Conservation (phyloP, 2,888 invertebrate genomes). For the Hirtodrosophila histrioides region DNA sequence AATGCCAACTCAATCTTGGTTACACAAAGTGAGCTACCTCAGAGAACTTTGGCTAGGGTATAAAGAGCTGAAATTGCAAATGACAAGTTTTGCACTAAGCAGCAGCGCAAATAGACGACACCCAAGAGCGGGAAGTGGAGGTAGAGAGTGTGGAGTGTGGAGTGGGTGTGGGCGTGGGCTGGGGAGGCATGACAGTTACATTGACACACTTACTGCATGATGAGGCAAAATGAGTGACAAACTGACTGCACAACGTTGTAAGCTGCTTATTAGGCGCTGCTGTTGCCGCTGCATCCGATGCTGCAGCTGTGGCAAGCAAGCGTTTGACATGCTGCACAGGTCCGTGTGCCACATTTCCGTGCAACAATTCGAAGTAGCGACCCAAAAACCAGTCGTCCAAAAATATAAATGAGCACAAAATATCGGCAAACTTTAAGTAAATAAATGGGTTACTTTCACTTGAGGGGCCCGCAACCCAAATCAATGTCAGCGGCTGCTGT, state of each 20-base stretch:
- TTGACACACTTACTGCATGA: slow-evolving; percentile 80
- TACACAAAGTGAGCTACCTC: too few species aligned
- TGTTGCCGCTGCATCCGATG: slow-evolving; percentile 17
- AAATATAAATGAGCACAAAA: slow-evolving; percentile 46
- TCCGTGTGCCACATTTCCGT: slow-evolving; percentile 49
- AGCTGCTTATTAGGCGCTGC: slow-evolving; percentile 75
- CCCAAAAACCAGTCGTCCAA: slow-evolving; percentile 39
- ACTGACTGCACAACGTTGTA: slow-evolving; percentile 74
- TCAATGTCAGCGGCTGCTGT: slow-evolving; percentile 68
- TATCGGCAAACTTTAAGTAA: slow-evolving; percentile 64
- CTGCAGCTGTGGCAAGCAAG: slow-evolving; percentile 15
- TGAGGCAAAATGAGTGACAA: slow-evolving; percentile 80
- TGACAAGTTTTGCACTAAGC: slow-evolving; percentile 78
- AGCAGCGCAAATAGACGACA: slow-evolving; percentile 59
- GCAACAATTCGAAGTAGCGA: slow-evolving; percentile 40
- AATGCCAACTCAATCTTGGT: too few species aligned
- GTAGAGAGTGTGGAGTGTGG: background rate
- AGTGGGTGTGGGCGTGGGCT: slow-evolving; percentile 1
- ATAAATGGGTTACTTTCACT: slow-evolving; percentile 74
- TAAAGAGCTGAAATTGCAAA: slow-evolving; percentile 73
- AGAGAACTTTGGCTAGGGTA: slow-evolving; percentile 13
- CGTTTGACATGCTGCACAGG: slow-evolving; percentile 46
- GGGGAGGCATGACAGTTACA: slow-evolving; percentile 56
- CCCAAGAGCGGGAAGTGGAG: slow-evolving; percentile 3
- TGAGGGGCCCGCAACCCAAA: slow-evolving; percentile 58